Evolutionary conservation across 2,113 vertebrate species (phyloP).

Genomic region (Toxotes jaculatrix): DNA sequence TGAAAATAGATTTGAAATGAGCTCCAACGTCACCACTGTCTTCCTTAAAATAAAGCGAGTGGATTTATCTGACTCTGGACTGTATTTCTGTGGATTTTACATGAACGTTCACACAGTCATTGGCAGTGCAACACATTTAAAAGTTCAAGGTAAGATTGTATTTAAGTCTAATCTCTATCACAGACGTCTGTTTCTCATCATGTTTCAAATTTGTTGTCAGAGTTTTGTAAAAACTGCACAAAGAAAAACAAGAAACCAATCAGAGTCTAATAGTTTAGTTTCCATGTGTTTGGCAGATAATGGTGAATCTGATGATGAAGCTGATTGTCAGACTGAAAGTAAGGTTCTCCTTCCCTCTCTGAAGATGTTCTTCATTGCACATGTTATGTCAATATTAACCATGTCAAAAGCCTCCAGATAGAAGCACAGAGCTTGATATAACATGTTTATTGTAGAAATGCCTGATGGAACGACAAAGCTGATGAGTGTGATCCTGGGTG

Average conservation of each 20-base stretch:
- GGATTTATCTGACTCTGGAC: fast-evolving
- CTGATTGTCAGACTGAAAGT: background rate
- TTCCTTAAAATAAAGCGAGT: constrained; percentile 10
- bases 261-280: too few relatives aligned
- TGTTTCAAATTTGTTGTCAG: background rate
- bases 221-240: background rate
- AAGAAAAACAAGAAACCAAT: background rate
- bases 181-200: background rate
- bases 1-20: background rate
- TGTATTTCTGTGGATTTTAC: constrained; percentile 32
- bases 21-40: background rate
- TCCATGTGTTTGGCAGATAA: background rate
- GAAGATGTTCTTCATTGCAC: background rate
- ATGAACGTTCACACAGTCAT: background rate
- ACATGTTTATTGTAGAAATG: background rate
- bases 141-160: constrained; percentile 29
- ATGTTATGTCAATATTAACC: background rate
- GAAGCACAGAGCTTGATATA: background rate
- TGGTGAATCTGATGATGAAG: fast-evolving
- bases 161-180: background rate
- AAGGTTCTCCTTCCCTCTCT: background rate
- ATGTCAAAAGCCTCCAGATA: fast-evolving
- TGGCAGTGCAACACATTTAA: background rate
- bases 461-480: background rate
- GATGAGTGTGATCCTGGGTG: background rate